Evolutionary conservation across 2,113 vertebrate genomes (phyloP).

Genomic region (Perca flavescens): DNA sequence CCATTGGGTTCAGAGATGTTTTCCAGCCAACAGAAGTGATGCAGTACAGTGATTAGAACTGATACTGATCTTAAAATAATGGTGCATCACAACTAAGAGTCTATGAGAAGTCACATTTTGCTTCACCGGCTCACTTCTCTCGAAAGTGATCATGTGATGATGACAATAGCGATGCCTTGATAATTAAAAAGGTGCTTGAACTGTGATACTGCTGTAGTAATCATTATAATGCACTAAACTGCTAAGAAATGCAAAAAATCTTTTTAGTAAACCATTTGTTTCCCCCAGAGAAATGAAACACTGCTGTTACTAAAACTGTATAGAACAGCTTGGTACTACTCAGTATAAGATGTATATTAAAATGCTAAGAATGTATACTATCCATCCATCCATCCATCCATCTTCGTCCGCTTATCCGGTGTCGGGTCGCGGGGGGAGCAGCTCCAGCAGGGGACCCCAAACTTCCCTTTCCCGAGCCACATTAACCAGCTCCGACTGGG

Average conservation of each 20-base stretch:
- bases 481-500: too few relatives aligned
- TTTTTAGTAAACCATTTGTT: background rate
- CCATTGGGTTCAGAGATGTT: conserved; percentile 41
- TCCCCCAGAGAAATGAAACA: background rate
- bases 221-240: conserved; percentile 1
- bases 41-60: conserved; percentile 14
- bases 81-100: background rate
- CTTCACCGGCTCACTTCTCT: background rate
- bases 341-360: background rate
- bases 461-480: too few relatives aligned
- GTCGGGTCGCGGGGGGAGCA: too few relatives aligned
- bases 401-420: too few relatives aligned
- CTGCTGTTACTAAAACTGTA: background rate
- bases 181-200: background rate
- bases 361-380: background rate
- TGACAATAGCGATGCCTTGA: background rate
- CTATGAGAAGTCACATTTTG: background rate
- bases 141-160: background rate
- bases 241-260: background rate
- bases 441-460: too few relatives aligned
- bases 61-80: conserved; percentile 42
- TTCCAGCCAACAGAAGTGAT: conserved; percentile 31
- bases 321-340: background rate
- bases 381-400: too few relatives aligned
- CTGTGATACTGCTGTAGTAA: background rate